Conservation (phyloP, 2,888 invertebrate species). For the Watsonalla cultraria region DNA sequence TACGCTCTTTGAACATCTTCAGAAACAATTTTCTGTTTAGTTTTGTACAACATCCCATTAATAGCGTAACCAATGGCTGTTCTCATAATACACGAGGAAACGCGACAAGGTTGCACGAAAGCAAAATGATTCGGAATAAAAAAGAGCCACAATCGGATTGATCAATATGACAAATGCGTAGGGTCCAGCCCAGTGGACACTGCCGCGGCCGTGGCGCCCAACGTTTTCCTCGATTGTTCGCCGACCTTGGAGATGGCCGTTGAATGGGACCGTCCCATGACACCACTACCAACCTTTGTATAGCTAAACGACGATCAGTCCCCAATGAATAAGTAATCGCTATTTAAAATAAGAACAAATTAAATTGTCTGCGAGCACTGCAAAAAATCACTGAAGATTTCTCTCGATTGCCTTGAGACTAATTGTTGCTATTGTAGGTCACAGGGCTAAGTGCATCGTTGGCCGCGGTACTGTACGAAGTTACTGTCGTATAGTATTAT, state of each 20-base stretch:
- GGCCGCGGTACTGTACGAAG: background rate
- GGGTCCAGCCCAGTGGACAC: slow-evolving; percentile 14
- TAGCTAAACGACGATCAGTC: background rate
- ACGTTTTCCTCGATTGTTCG: slow-evolving; percentile 29
- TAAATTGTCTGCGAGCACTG: background rate
- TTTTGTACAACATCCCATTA: background rate
- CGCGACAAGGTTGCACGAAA: slow-evolving; percentile 8
- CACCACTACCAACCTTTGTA: background rate
- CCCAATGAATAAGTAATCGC: background rate
- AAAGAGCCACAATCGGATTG: slow-evolving; percentile 29
- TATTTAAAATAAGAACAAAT: background rate
- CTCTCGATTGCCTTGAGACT: background rate
- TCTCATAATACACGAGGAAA: slow-evolving; percentile 1
- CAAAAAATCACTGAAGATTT: background rate
- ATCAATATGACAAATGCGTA: slow-evolving; percentile 42
- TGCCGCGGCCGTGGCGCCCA: slow-evolving; percentile 27
- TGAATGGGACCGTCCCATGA: slow-evolving; percentile 15
- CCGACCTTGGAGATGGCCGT: slow-evolving; percentile 33
- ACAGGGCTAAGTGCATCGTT: background rate
- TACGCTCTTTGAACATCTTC: too few species aligned
- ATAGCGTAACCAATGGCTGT: background rate
- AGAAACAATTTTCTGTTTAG: background rate
- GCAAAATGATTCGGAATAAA: slow-evolving; percentile 25
- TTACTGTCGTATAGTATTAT: too few species aligned
- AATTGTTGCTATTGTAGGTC: background rate